Conservation (phyloP, 2,888 invertebrate genomes). For the Branchipolynoe longqiensis region DNA sequence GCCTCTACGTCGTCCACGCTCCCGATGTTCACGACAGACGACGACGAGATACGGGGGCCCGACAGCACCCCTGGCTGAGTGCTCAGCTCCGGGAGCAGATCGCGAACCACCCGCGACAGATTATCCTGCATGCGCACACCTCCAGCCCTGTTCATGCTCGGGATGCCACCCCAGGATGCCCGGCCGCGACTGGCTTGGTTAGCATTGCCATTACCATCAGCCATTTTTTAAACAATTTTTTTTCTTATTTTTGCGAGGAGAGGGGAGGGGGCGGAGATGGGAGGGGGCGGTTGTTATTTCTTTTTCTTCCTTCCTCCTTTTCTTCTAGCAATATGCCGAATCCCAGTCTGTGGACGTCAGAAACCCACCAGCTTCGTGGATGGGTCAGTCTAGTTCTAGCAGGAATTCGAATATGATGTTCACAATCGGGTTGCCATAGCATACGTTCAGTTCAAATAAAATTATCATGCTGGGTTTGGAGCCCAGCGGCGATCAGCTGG, state of each 20-base stretch:
- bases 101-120: conserved; percentile 4
- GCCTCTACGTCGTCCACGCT: background rate
- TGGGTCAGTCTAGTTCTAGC: background rate
- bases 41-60: background rate
- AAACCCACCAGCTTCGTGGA: no score
- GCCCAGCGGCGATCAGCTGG: no score
- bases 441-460: conserved; percentile 4
- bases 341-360: no score
- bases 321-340: no score
- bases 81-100: background rate
- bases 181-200: no score
- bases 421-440: background rate
- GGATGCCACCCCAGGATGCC: background rate
- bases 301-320: no score
- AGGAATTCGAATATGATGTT: conserved; percentile 1
- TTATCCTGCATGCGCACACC: conserved; percentile 1
- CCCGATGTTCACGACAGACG: no score
- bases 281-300: no score
- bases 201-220: background rate
- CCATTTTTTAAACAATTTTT: no score
- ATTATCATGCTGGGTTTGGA: conserved; percentile 9
- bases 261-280: no score
- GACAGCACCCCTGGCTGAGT: conserved; percentile 13
- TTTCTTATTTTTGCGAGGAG: no score
- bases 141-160: background rate